Conservation (phyloP, 2,888 invertebrate genomes). For the Tenthredo notha region DNA sequence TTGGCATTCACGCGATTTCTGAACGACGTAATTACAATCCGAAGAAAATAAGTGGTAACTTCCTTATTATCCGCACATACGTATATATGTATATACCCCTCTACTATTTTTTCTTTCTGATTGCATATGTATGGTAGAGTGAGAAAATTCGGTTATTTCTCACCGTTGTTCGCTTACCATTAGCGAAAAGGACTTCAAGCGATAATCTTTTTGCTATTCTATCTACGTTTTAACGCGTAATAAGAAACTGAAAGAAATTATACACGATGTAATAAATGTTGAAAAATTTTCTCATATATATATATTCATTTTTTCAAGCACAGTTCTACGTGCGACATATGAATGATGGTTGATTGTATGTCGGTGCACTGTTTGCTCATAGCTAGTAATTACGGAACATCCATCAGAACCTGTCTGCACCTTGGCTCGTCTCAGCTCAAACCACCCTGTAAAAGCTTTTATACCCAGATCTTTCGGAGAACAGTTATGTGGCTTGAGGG, state of each 20-base stretch:
- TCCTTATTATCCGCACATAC: conserved; percentile 16
- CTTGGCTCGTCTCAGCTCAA: conserved; percentile 45
- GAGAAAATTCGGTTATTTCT: conserved; percentile 59
- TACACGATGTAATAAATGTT: not conserved
- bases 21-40: conserved; percentile 62
- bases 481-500: not conserved
- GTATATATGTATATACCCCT: not conserved
- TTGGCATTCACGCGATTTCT: conserved; percentile 67
- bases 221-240: not conserved
- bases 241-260: not conserved
- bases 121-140: not conserved
- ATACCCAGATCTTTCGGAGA: not conserved
- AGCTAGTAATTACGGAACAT: conserved; percentile 63
- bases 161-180: conserved; percentile 27
- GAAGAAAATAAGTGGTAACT: conserved; percentile 55
- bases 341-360: conserved; percentile 47
- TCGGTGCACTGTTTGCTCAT: conserved; percentile 60
- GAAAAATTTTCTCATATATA: not conserved
- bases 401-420: conserved; percentile 63
- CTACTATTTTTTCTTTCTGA: not conserved
- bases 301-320: not conserved
- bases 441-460: not conserved
- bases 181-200: conserved; percentile 48
- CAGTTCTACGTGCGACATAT: not conserved
- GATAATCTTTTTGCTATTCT: not conserved